Conservation (phyloP, 2,113 vertebrate genomes). For the Cygnus atratus region DNA sequence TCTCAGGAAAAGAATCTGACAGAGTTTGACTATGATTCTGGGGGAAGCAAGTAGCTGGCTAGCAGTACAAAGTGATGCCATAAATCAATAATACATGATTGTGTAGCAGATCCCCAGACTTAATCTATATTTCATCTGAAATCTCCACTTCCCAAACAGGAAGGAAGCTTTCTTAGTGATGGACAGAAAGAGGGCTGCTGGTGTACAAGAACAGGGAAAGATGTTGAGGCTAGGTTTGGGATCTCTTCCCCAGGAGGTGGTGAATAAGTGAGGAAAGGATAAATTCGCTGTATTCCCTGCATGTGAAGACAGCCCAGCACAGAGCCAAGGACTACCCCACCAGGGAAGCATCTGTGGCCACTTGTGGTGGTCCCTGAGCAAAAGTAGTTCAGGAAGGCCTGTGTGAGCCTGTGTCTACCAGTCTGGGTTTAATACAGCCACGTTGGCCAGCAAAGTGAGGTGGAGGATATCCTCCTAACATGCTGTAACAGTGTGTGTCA, state of each 20-base stretch:
- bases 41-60: background rate
- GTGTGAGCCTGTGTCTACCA: background rate
- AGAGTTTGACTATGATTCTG: background rate
- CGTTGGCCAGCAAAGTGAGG: background rate
- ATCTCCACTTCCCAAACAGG: background rate
- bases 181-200: background rate
- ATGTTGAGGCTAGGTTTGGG: background rate
- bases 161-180: background rate
- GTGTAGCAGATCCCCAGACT: background rate
- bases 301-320: background rate
- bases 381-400: background rate
- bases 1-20: background rate
- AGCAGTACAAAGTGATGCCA: background rate
- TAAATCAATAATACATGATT: background rate
- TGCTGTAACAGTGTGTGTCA: background rate
- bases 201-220: background rate
- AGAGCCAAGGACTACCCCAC: background rate
- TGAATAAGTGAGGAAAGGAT: background rate
- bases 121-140: background rate
- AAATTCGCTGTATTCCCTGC: background rate
- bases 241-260: background rate
- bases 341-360: background rate
- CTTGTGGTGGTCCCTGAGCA: background rate
- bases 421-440: background rate
- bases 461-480: background rate